Conservation (phyloP, 2,797 vertebrate genomes). For the Epinephelus malabaricus region DNA sequence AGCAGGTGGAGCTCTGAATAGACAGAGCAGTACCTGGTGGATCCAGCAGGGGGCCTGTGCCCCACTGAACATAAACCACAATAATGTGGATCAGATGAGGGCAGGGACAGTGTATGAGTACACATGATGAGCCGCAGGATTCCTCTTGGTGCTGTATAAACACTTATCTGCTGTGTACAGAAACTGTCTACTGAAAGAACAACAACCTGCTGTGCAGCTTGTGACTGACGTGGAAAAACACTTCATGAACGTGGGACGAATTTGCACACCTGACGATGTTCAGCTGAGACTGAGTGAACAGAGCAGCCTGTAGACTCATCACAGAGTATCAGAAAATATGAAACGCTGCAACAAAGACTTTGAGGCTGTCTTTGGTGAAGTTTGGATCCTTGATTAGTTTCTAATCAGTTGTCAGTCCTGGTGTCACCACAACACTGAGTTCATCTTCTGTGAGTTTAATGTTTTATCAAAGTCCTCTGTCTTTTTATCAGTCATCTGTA, state of each 20-base stretch:
- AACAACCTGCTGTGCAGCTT: neutral
- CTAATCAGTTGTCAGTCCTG: neutral
- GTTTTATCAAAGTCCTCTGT: no score
- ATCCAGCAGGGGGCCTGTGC: slow-evolving; percentile 55
- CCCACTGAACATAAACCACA: slow-evolving; percentile 29
- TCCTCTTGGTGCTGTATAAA: slow-evolving; percentile 43
- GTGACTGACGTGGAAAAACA: slow-evolving; percentile 19
- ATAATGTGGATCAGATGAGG: slow-evolving; percentile 47
- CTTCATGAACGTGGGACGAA: neutral
- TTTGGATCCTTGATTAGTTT: neutral
- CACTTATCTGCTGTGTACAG: slow-evolving; percentile 10
- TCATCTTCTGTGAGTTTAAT: no score
- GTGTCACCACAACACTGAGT: no score
- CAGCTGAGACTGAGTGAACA: neutral
- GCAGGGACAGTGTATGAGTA: slow-evolving; percentile 28
- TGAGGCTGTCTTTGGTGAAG: neutral
- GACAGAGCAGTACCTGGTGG: slow-evolving; percentile 18
- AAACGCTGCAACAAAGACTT: neutral
- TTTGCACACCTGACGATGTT: slow-evolving; percentile 22
- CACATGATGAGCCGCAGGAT: slow-evolving; percentile 32
- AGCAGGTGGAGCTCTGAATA: slow-evolving; percentile 44
- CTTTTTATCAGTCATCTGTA: no score
- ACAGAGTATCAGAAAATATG: neutral
- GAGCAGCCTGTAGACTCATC: neutral
- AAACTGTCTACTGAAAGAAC: slow-evolving; percentile 13